Conservation (phyloP, 2,888 invertebrate species). For the Eupeodes luniger region DNA sequence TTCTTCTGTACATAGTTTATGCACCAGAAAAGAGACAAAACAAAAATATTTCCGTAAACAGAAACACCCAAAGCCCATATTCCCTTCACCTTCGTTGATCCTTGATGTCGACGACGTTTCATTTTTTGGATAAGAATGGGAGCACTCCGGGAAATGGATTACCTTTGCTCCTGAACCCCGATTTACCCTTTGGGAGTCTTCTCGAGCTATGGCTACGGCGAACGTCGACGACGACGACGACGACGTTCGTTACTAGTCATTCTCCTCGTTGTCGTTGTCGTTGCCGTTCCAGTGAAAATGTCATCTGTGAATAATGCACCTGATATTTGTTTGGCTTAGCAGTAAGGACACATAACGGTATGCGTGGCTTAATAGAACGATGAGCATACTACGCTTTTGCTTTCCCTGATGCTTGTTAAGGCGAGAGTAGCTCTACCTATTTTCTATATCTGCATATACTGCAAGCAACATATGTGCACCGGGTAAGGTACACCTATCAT, state of each 20-base stretch:
- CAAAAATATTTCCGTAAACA: slow-evolving; percentile 58
- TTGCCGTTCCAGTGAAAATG: slow-evolving; percentile 51
- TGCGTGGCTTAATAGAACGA: slow-evolving; percentile 34
- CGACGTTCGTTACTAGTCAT: background rate
- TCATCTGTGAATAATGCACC: slow-evolving; percentile 73
- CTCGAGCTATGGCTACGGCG: background rate
- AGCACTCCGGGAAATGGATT: slow-evolving; percentile 55
- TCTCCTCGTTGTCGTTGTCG: slow-evolving; percentile 9
- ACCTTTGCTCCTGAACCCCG: slow-evolving; percentile 53
- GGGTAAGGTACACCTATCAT: slow-evolving; percentile 46
- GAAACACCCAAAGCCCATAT: background rate
- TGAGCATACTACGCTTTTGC: slow-evolving; percentile 12
- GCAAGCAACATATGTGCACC: background rate
- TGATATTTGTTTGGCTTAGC: slow-evolving; percentile 69
- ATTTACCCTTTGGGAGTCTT: slow-evolving; percentile 52
- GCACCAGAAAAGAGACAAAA: slow-evolving; percentile 34
- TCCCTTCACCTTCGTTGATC: background rate
- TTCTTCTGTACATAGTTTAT: background rate
- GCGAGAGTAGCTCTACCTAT: background rate
- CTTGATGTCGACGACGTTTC: slow-evolving; percentile 41
- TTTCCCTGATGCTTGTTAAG: slow-evolving; percentile 40
- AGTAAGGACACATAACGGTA: slow-evolving; percentile 61
- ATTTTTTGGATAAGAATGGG: slow-evolving; percentile 41
- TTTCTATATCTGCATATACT: background rate
- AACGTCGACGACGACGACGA: background rate